A percentile compares a stretch with the other conserved stretches of the same genome.
Conservation (phyloP, 1,140 invertebrate species). For the Acyrthosiphon pisum region DNA sequence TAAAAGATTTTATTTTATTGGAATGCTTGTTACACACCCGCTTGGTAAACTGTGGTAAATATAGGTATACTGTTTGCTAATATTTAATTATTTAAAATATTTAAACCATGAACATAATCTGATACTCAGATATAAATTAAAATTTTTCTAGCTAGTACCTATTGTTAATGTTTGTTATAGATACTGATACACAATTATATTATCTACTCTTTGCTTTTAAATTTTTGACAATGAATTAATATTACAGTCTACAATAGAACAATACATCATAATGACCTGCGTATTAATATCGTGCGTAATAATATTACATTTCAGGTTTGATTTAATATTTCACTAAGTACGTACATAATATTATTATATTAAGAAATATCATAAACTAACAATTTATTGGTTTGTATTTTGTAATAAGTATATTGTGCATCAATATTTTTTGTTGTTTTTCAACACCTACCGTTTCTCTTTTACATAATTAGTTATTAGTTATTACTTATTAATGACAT, state of each 20-base stretch:
- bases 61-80: too few species aligned
- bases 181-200: neutral
- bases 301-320: neutral
- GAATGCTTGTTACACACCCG: too few species aligned
- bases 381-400: neutral
- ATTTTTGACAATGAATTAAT: neutral
- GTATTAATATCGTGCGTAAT: neutral
- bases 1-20: too few species aligned
- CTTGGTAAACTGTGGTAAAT: too few species aligned
- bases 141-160: neutral
- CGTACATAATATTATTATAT: neutral
- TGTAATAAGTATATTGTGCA: conserved; percentile 14
- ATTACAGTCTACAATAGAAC: neutral
- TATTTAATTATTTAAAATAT: neutral
- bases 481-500: conserved; percentile 35
- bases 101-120: neutral
- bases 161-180: neutral
- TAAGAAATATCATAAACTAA: conserved; percentile 13
- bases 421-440: neutral
- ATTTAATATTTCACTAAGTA: neutral
- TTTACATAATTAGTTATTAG: neutral
- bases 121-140: neutral
- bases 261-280: neutral
- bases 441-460: neutral
- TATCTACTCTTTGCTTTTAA: neutral